These are phyloP conservation scores for Phrynocephalus versicolor DNA, from an alignment of 2,113 vertebrate species.

Conservation along the genomic window DNA sequence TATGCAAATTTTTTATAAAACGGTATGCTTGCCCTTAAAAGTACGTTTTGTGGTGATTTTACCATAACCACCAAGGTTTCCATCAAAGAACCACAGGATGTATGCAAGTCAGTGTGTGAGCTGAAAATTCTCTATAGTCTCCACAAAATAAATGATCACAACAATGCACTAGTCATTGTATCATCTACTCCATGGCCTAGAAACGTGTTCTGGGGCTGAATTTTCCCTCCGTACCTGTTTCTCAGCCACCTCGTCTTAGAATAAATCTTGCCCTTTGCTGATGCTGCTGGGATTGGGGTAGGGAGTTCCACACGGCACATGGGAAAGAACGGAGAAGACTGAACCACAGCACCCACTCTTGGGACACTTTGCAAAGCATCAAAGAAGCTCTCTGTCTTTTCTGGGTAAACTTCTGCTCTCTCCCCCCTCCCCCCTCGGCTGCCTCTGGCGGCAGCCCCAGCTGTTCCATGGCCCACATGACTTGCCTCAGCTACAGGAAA, in stretches of 20 bases:
- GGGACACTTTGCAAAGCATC: too few relatives aligned
- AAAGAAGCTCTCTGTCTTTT: not conserved
- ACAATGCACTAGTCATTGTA: too few relatives aligned
- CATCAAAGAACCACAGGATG: not conserved
- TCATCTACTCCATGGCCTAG: not conserved
- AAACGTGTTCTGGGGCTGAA: not conserved
- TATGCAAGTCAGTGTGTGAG: not conserved
- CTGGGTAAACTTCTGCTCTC: not conserved
- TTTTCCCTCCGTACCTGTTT: not conserved
- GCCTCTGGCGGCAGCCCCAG: not conserved
- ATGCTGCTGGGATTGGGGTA: not conserved
- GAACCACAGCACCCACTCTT: too few relatives aligned
- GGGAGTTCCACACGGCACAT: too few relatives aligned
- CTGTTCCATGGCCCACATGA: not conserved
- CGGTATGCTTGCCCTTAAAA: too few relatives aligned
- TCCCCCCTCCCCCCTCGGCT: not conserved
- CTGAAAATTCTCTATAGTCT: not conserved
- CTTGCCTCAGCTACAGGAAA: constrained; percentile 27
- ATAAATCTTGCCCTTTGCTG: not conserved
- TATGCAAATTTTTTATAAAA: not conserved
- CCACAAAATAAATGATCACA: not conserved
- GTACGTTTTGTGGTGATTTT: too few relatives aligned
- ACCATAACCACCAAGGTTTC: not conserved
- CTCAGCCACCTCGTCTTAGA: not conserved
- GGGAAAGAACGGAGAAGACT: not conserved